Percentiles rank a stretch among this genome's conserved stretches.
Evolutionary conservation across 2,888 invertebrate species (phyloP).

Genomic region (Nipponacmea schrenckii): DNA sequence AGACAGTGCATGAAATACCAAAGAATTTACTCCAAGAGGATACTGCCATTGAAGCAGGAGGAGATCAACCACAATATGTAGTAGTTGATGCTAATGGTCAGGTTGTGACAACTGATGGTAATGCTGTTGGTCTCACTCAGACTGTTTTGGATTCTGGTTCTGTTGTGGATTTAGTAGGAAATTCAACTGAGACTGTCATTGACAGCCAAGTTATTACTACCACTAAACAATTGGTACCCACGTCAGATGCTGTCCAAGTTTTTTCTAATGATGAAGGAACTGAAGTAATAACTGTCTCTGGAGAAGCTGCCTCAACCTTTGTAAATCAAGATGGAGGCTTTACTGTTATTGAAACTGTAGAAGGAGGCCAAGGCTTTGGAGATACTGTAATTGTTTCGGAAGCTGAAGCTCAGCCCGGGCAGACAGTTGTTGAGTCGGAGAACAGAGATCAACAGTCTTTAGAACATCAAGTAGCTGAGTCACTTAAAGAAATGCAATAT

Average conservation of each 20-base stretch:
- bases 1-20: conserved; percentile 31
- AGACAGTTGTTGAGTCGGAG: conserved; percentile 31
- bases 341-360: conserved; percentile 14
- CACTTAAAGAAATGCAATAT: background rate
- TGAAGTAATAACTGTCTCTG: background rate
- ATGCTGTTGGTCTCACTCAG: conserved; percentile 13
- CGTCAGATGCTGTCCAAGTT: conserved; percentile 1
- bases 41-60: conserved; percentile 23
- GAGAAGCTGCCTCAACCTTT: background rate
- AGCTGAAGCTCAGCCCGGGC: background rate
- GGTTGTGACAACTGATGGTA: conserved; percentile 9
- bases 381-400: background rate
- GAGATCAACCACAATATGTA: conserved; percentile 17
- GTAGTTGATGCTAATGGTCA: conserved; percentile 18
- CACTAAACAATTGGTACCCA: background rate
- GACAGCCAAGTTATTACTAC: background rate
- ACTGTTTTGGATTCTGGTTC: background rate
- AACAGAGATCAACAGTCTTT: conserved; percentile 32
- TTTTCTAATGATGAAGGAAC: background rate
- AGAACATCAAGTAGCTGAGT: conserved; percentile 10
- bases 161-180: background rate
- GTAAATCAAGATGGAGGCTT: background rate
- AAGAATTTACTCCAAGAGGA: conserved; percentile 35
- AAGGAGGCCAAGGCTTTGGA: conserved; percentile 5
- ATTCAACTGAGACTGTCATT: background rate